A percentile compares a stretch with the other conserved stretches of the same genome.
phyloP scores from a whole-genome alignment of 53 echinoderm and acorn worm species.

The Pentamera pediparva region DNA sequence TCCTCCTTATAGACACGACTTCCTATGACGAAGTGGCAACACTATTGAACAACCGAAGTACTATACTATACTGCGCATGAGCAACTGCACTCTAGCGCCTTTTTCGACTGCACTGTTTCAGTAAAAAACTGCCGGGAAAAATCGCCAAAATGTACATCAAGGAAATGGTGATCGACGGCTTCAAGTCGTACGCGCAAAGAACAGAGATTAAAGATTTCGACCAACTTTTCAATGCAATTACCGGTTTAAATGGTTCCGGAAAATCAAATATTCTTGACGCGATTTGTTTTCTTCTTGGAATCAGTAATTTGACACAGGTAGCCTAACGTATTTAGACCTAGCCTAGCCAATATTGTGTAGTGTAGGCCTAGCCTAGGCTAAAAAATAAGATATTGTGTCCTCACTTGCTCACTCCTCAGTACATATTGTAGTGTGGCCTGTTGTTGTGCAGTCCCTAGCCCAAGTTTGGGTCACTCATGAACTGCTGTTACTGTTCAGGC shows the following conservation, averaged over 20 bases:
- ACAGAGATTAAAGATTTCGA: slow-evolving; percentile 98
- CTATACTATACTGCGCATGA: too few species aligned
- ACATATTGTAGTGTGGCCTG: too few species aligned
- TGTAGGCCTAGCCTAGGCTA: background rate
- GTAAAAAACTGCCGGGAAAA: background rate
- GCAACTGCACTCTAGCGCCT: slow-evolving; percentile 63
- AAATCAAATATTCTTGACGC: slow-evolving; percentile 97
- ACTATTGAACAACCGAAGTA: too few species aligned
- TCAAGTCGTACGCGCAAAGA: slow-evolving; percentile 97
- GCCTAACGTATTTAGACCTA: background rate
- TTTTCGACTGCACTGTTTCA: slow-evolving; percentile 40
- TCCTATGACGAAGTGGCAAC: too few species aligned
- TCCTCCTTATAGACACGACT: background rate
- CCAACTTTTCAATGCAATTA: slow-evolving; percentile 93
- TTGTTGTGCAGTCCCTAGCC: too few species aligned
- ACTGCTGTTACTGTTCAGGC: too few species aligned
- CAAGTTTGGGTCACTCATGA: too few species aligned
- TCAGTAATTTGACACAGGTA: slow-evolving; percentile 94
- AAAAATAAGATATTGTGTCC: background rate
- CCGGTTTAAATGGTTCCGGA: slow-evolving; percentile 95
- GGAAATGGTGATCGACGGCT: slow-evolving; percentile 91
- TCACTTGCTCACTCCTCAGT: background rate
- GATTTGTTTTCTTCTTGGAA: slow-evolving; percentile 95
- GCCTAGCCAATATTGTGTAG: background rate
- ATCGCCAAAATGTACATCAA: slow-evolving; percentile 78